Evolutionary conservation across 1,140 invertebrate genomes (phyloP).

Genomic region (Myzus persicae): DNA sequence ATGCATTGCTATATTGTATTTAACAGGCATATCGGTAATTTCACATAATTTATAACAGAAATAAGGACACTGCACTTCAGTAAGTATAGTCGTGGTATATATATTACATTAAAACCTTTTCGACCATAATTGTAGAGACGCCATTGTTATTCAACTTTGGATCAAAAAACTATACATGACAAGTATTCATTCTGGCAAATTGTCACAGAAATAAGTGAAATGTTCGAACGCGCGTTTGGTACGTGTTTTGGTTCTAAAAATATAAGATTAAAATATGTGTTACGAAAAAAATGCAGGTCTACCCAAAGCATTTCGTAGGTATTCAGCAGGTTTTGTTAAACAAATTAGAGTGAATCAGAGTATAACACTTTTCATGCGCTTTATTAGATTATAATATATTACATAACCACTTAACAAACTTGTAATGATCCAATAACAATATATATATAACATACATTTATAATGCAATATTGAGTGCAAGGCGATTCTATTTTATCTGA

Average conservation of each 20-base stretch:
- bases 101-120: background rate
- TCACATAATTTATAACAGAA: background rate
- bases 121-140: background rate
- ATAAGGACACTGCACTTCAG: background rate
- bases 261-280: background rate
- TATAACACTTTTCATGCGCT: background rate
- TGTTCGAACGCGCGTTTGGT: no score
- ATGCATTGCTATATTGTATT: background rate
- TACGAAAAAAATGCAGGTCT: background rate
- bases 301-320: background rate
- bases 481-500: no score
- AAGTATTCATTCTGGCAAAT: no score
- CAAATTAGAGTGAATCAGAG: background rate
- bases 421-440: background rate
- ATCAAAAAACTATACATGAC: background rate
- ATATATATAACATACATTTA: background rate
- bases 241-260: no score
- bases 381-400: background rate
- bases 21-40: background rate
- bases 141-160: background rate
- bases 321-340: background rate
- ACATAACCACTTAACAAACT: background rate
- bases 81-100: background rate
- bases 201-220: no score
- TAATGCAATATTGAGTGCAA: no score